These are phyloP conservation scores for Aphidius colemani DNA, from an alignment of 2,888 invertebrate species.

Conservation along the genomic window DNA sequence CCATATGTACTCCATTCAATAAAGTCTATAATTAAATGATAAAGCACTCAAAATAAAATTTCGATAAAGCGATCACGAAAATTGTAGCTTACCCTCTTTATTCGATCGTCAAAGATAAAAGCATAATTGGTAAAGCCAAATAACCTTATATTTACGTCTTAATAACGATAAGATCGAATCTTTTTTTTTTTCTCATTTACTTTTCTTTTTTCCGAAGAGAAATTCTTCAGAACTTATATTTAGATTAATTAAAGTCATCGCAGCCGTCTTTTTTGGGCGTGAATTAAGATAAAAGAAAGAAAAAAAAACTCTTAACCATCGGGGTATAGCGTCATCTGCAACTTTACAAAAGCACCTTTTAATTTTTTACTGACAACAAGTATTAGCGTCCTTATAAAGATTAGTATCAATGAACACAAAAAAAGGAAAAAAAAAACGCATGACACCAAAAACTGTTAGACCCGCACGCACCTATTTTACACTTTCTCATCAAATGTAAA, in stretches of 20 bases:
- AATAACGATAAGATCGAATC: too few relatives aligned
- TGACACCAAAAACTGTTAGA: slow-evolving; percentile 7
- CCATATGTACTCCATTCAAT: too few relatives aligned
- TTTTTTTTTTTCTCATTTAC: too few relatives aligned
- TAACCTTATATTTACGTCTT: too few relatives aligned
- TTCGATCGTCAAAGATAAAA: too few relatives aligned
- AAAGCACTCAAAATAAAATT: too few relatives aligned
- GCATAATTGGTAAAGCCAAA: too few relatives aligned
- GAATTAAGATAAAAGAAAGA: too few relatives aligned
- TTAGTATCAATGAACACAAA: slow-evolving; percentile 12
- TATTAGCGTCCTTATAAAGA: slow-evolving; percentile 9
- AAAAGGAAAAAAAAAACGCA: neutral
- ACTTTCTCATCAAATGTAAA: slow-evolving; percentile 2
- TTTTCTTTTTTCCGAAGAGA: too few relatives aligned
- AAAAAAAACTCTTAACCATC: slow-evolving; percentile 9
- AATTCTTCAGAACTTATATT: neutral
- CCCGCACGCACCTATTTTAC: slow-evolving; percentile 11
- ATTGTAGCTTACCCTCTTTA: too few relatives aligned
- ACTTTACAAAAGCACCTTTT: neutral
- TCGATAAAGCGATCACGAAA: too few relatives aligned
- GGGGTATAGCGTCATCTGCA: neutral
- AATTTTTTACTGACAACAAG: slow-evolving; percentile 6
- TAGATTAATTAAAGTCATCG: slow-evolving; percentile 17
- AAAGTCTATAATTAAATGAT: too few relatives aligned
- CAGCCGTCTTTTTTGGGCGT: slow-evolving; percentile 1